Evolutionary conservation across 2,113 vertebrate genomes (phyloP), one percentile per base, ranked within the genome.

Genomic region (Alosa alosa): DNA sequence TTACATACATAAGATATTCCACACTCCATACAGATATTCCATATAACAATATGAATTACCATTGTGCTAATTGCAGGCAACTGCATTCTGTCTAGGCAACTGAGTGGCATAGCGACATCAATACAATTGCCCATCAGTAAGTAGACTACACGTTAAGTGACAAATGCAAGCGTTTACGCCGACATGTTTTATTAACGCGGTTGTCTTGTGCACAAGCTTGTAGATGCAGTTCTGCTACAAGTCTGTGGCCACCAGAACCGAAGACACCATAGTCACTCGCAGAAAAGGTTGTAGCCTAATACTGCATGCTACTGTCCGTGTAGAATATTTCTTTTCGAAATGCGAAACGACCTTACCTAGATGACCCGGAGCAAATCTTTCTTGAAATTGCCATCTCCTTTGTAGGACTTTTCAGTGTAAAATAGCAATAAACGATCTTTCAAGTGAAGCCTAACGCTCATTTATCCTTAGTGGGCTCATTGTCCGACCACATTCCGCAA

Each of bases 281-380:
- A 78, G n/a, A 39, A 15, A 78, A 10, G 72, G 31, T 36, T 39
- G 72, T 78, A 44, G 41, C 41, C 41, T 44, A 39, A 78, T 31
- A 72, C 36, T 10, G 64, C 64, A 78, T 78, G 72, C 72, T 36
- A 36, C 25, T 78, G 13, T 39, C 72, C 39, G 64, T 36, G 25
- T 57, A 50, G n/a, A 84, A 64, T 39, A 7, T 72, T 57, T 60
- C 36, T 81, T 8, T 31, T 64, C 57, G 84, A 49, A 47, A 47
- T 25, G 1, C 78, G 6, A 57, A 8, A 44, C 82, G 81, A 45
- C 72, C 87, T 87, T 89, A 91, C 90, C 90, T 86, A 82, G 17
- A 72, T 86, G 82, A 88, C 72, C 83, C 46, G 83, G 47, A 81
- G 83, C 84, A 86, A 45, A 57, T 78, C 86, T 82, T 72, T 68